Evolutionary conservation across 2,888 invertebrate genomes (phyloP), one percentile per base, ranked within the genome.

Genomic region (Corbicula japonica): DNA sequence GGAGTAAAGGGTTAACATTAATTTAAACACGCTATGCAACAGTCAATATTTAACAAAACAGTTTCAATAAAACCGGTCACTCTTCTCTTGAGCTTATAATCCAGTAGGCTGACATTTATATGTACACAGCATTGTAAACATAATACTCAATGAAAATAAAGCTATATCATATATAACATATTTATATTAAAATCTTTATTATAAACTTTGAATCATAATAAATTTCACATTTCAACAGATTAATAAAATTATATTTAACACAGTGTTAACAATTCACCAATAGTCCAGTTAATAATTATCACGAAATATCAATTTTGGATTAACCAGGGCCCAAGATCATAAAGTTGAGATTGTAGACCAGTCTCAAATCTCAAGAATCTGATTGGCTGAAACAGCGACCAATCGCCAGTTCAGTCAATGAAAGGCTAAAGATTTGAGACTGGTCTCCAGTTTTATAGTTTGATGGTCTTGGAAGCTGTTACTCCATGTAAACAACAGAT

Each of bases 101-200:
- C 66, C 52, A 66, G 66, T 41, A 28, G 23, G 52, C 54, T 41
- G 66, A 66, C 18, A 34, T 12, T 34, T 38, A 30, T 54, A n/a
- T 38, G 52, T 54, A 35, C 52, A 41, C 66, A 41, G 30, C 10
- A 58, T 58, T 60, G 54, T 54, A 66, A 41, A 66, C 66, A 66
- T 66, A 66, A 54, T 54, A 50, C 48, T 65, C 50, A 65, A 50
- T 52, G 65, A 52, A 65, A 35, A 65, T 65, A 65, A 65, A 65
- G 54, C 65, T 65, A 52, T 65, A 46, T 52, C 18, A 54, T 41
- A 54, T 54, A 23, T 30, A 21, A n/a, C 12, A 38, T 30, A 54
- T 41, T 38, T 66, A 50, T 26, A 28, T 56, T 21, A 56, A 32
- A 56, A 21, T n/a, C 30, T 21, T n/a, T 21, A 56, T 56, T 32